phyloP scores from a whole-genome alignment of 2,888 invertebrate species.

The Ypsolopha scabrella region DNA sequence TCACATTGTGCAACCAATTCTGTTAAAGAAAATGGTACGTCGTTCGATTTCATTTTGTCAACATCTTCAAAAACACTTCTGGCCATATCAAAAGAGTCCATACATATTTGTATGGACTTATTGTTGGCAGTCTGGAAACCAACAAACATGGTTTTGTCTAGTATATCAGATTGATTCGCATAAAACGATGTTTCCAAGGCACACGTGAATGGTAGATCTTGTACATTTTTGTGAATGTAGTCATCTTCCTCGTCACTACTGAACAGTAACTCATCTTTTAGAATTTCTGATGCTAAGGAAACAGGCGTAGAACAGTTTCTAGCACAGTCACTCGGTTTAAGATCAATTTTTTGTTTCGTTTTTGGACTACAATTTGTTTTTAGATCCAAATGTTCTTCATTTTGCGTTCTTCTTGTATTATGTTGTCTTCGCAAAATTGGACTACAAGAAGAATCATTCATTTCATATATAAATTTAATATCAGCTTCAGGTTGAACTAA shows the following conservation, averaged over 20 bases:
- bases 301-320: background rate
- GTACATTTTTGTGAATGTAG: slow-evolving; percentile 20
- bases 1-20: slow-evolving; percentile 25
- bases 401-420: slow-evolving; percentile 13
- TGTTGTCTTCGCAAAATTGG: background rate
- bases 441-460: slow-evolving; percentile 3
- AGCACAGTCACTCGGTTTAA: background rate
- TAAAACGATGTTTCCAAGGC: slow-evolving; percentile 39
- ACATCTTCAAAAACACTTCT: slow-evolving; percentile 30
- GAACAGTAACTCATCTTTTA: slow-evolving; percentile 43
- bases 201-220: slow-evolving; percentile 45
- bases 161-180: slow-evolving; percentile 21
- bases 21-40: slow-evolving; percentile 17
- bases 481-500: too few species aligned
- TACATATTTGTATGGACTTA: slow-evolving; percentile 41
- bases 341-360: slow-evolving; percentile 2
- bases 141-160: slow-evolving; percentile 48
- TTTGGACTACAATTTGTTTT: slow-evolving; percentile 4
- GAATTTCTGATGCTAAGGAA: background rate
- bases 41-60: slow-evolving; percentile 3
- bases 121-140: slow-evolving; percentile 58
- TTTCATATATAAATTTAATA: background rate
- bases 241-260: slow-evolving; percentile 54
- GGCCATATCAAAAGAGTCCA: slow-evolving; percentile 41
- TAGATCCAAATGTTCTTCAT: slow-evolving; percentile 6